Percentiles rank a stretch among this genome's conserved stretches.
phyloP scores from a whole-genome alignment of 2,113 vertebrate species.

The Lathamus discolor region DNA sequence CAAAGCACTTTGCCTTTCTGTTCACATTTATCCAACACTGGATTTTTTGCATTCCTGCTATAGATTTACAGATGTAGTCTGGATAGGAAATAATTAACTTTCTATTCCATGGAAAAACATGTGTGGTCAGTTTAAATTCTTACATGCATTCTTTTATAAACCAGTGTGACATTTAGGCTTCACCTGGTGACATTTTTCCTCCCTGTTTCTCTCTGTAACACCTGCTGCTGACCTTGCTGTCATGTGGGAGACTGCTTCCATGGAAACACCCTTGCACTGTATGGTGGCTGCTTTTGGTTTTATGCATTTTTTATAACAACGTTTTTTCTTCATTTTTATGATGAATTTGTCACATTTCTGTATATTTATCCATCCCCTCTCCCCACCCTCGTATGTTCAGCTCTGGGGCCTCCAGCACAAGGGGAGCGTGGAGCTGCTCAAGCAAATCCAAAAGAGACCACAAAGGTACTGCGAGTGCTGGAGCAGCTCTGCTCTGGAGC shows the following conservation, averaged over 20 bases:
- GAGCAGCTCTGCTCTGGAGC: no score
- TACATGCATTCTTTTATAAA: neutral
- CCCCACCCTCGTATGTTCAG: no score
- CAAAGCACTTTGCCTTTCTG: neutral
- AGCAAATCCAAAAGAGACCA: no score
- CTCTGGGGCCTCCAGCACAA: no score
- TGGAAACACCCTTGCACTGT: neutral
- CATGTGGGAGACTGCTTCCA: neutral
- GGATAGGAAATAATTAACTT: neutral
- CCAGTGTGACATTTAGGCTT: neutral
- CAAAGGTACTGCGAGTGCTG: no score
- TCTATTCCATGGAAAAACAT: neutral
- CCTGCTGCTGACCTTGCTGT: neutral
- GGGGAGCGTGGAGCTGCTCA: no score
- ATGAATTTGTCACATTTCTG: neutral
- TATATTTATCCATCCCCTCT: no score
- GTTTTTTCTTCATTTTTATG: neutral
- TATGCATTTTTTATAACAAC: neutral
- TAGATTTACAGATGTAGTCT: neutral
- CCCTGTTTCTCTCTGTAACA: neutral
- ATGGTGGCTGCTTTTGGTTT: neutral
- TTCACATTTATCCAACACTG: neutral
- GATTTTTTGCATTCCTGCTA: accelerated
- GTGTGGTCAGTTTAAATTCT: neutral
- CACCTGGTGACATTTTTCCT: neutral